Conservation (phyloP, 2,888 invertebrate species). For the Mayetiola destructor region DNA sequence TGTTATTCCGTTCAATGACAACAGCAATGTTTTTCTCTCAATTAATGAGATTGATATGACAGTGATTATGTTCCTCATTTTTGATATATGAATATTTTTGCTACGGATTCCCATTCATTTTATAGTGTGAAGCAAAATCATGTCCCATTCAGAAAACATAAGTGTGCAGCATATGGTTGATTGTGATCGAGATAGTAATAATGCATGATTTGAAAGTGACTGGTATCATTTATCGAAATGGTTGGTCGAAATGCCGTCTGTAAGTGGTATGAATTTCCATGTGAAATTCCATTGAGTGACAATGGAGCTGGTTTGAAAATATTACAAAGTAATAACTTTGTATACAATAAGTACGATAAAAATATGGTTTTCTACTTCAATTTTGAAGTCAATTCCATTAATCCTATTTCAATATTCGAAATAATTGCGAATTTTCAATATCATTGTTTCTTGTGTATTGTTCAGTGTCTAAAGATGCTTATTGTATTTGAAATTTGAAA, state of each 20-base stretch:
- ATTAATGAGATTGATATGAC: too few relatives aligned
- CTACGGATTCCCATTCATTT: slow-evolving; percentile 1
- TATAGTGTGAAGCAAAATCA: neutral
- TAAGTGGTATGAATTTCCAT: slow-evolving; percentile 11
- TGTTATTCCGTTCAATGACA: too few relatives aligned
- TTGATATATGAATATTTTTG: too few relatives aligned
- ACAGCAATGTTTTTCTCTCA: too few relatives aligned
- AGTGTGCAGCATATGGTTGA: slow-evolving; percentile 58
- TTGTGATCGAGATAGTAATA: slow-evolving; percentile 56
- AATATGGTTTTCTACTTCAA: neutral
- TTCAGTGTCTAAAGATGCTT: too few relatives aligned
- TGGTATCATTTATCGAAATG: slow-evolving; percentile 63
- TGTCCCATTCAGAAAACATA: slow-evolving; percentile 36
- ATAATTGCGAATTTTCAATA: too few relatives aligned
- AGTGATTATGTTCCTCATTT: too few relatives aligned
- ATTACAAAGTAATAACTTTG: slow-evolving; percentile 17
- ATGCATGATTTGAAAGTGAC: slow-evolving; percentile 68
- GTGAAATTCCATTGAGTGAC: neutral
- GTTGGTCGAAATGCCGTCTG: slow-evolving; percentile 44
- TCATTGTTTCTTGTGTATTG: too few relatives aligned
- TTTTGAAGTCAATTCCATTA: neutral
- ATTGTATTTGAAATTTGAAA: too few relatives aligned
- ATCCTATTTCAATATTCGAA: too few relatives aligned
- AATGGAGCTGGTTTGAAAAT: slow-evolving; percentile 9
- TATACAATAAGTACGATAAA: slow-evolving; percentile 20